phyloP scores from a whole-genome alignment of 2,113 vertebrate species.

The Nibea coibor region DNA sequence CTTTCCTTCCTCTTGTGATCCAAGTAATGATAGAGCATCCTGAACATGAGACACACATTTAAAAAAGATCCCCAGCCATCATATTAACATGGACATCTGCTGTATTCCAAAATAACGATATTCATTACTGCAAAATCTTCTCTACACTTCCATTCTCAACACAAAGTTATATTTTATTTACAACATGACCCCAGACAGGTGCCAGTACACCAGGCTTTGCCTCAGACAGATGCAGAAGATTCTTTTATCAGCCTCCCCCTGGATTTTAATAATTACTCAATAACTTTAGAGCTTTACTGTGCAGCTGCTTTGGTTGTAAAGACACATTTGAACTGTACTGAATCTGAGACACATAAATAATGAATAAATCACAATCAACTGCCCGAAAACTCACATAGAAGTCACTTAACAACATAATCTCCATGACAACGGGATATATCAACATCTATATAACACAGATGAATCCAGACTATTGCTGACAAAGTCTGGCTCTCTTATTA shows the following conservation, averaged over 20 bases:
- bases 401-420: not conserved
- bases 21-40: conserved; percentile 96
- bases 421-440: not conserved
- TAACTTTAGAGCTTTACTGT: not conserved
- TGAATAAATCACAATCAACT: not conserved
- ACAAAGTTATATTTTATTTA: no score
- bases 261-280: not conserved
- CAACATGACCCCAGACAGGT: no score
- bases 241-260: not conserved
- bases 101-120: no score
- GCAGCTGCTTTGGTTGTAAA: not conserved
- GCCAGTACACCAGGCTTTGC: not conserved
- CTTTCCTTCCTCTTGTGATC: conserved; percentile 93
- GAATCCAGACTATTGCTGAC: no score
- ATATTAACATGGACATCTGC: no score
- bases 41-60: conserved; percentile 63
- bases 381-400: not conserved
- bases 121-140: no score
- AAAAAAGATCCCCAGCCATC: no score
- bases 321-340: not conserved
- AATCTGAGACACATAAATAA: not conserved
- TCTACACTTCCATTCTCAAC: no score
- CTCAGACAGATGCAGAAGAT: not conserved
- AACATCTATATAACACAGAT: no score
- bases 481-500: not conserved